Evolutionary conservation across 1,140 invertebrate genomes (phyloP).

Genomic region (Brevipalpus yothersi): DNA sequence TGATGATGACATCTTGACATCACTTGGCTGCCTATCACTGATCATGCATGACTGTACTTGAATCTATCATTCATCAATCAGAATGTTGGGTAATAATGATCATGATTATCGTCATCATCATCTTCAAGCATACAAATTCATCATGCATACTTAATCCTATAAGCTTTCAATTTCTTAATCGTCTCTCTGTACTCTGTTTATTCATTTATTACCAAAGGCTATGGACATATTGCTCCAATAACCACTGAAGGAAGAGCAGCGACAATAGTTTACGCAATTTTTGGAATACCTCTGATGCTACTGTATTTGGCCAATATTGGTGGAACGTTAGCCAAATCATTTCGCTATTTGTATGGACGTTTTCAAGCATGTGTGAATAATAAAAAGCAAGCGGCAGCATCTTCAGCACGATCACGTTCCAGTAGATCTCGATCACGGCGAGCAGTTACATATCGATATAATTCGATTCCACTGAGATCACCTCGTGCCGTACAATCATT

Average conservation of each 20-base stretch:
- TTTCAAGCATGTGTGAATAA: slow-evolving; percentile 9
- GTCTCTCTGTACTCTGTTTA: neutral
- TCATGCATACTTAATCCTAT: too few relatives aligned
- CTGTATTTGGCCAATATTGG: slow-evolving; percentile 24
- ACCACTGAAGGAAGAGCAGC: slow-evolving; percentile 47
- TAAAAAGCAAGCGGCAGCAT: neutral
- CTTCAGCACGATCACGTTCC: neutral
- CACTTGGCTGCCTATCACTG: too few relatives aligned
- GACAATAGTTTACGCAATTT: slow-evolving; percentile 58
- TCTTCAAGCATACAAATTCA: too few relatives aligned
- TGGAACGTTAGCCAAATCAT: slow-evolving; percentile 21
- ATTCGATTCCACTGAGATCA: neutral
- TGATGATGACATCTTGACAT: too few relatives aligned
- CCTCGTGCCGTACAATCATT: neutral
- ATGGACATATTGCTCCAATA: slow-evolving; percentile 49
- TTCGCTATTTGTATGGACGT: slow-evolving; percentile 18
- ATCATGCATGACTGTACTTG: too few relatives aligned
- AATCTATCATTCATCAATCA: too few relatives aligned
- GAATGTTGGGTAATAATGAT: too few relatives aligned
- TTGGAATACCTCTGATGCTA: slow-evolving; percentile 54
- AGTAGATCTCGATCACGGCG: neutral
- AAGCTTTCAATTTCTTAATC: too few relatives aligned
- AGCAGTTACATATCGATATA: too few relatives aligned
- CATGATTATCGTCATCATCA: too few relatives aligned
- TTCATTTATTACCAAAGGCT: slow-evolving; percentile 26